These are phyloP conservation scores for Heliothis subflexa DNA, from an alignment of 1,140 invertebrate species.

Conservation along the genomic window DNA sequence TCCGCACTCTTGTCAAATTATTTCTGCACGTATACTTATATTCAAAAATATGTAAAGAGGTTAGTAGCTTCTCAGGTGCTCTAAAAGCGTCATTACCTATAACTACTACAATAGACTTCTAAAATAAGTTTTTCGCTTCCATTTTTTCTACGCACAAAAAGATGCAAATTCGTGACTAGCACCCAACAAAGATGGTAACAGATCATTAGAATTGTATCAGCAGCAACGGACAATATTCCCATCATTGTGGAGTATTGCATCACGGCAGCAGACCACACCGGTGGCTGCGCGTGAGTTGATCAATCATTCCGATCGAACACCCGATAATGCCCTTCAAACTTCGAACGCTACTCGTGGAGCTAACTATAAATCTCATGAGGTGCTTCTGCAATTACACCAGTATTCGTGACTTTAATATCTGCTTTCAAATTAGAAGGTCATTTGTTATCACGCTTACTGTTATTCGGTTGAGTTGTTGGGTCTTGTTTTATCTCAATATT, in stretches of 20 bases:
- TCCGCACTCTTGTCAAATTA: not conserved
- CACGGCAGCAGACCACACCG: slow-evolving; percentile 49
- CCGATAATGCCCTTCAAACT: slow-evolving; percentile 27
- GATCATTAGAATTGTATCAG: slow-evolving; percentile 20
- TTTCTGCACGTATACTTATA: no score
- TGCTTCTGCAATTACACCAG: not conserved
- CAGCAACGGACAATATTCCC: slow-evolving; percentile 23
- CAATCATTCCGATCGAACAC: slow-evolving; percentile 50
- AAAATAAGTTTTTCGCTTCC: no score
- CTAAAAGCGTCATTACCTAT: no score
- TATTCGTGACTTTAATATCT: not conserved
- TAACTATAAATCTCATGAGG: not conserved
- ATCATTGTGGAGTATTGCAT: slow-evolving; percentile 44
- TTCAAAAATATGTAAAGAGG: no score
- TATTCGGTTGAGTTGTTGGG: no score
- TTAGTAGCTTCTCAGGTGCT: no score
- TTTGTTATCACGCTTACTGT: not conserved
- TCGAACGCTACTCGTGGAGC: slow-evolving; percentile 17
- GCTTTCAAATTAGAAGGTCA: not conserved
- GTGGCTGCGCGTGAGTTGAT: slow-evolving; percentile 46
- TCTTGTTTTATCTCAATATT: no score
- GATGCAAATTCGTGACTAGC: slow-evolving; percentile 1
- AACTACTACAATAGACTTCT: no score
- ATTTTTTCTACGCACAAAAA: not conserved
- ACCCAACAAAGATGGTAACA: slow-evolving; percentile 5